Conservation (phyloP, 2,888 invertebrate species). For the Campoplex nolae region DNA sequence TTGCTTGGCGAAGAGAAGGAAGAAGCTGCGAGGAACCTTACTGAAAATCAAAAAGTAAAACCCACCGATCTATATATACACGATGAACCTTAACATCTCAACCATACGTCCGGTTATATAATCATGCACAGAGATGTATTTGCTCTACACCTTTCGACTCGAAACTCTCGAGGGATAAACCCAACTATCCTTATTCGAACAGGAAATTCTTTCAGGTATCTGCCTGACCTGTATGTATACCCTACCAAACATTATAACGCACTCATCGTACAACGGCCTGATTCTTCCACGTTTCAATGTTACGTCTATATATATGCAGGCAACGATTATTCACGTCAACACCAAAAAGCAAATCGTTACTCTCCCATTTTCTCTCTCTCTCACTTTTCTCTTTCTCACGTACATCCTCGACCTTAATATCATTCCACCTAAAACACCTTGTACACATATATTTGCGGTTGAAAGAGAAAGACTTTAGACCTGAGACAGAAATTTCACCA, state of each 20-base stretch:
- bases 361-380: slow-evolving; percentile 15
- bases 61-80: neutral
- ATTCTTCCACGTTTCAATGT: neutral
- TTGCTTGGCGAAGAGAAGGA: neutral
- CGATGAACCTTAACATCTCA: neutral
- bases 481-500: slow-evolving; percentile 41
- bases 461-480: slow-evolving; percentile 13
- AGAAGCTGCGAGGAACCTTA: slow-evolving; percentile 28
- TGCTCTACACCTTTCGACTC: slow-evolving; percentile 11
- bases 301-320: neutral
- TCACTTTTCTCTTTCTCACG: neutral
- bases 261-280: neutral
- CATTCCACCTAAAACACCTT: slow-evolving; percentile 38
- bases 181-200: neutral
- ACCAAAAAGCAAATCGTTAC: slow-evolving; percentile 42
- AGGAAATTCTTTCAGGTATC: neutral
- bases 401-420: slow-evolving; percentile 44
- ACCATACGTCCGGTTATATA: slow-evolving; percentile 13
- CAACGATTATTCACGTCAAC: slow-evolving; percentile 41
- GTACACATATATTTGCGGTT: slow-evolving; percentile 35
- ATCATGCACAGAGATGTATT: slow-evolving; percentile 39
- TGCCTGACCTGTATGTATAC: neutral
- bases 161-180: slow-evolving; percentile 26
- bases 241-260: neutral
- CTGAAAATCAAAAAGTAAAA: slow-evolving; percentile 30